Evolutionary conservation across 2,797 vertebrate species (phyloP), one percentile per base, ranked within the genome.

Genomic region (Betta splendens): DNA sequence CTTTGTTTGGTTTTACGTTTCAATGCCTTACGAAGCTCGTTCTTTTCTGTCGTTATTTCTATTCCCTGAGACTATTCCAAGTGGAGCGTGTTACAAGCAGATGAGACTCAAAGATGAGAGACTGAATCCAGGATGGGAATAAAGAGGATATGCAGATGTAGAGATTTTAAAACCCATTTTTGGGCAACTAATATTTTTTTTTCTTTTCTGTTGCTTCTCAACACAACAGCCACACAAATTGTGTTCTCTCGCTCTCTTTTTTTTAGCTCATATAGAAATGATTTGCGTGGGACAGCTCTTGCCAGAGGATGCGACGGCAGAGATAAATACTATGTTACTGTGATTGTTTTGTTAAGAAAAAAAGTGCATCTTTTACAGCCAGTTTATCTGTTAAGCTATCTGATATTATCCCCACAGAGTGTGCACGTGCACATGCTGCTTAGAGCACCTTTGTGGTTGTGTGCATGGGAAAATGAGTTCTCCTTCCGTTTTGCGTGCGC

Each of bases 311-410:
- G 73, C 87, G 72, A 85, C 61, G 84, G 78, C 80, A 72, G 85
- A 89, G 81, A 91, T 89, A 83, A 88, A 91, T 79, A 89, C 89
- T 89, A 87, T 75, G 84, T 90, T 92, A 89, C 88, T 92, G 91
- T 91, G 90, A 91, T 91, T 91, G 89, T 91, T 93, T 92, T 89
- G 85, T 90, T 92, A 86, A 88, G 79, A 89, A 83, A 84, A 75
- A 86, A 91, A 90, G 88, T 92, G 89, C 89, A 90, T 93, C 81
- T 93, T 92, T 93, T 90, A 86, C 84, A 86, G 89, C 83, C 85
- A 89, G 89, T 87, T 86, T 87, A 89, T 91, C 87, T 87, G 87
- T 92, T 85, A 79, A 84, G 76, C 85, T 89, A 87, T 87, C 81
- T 67, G 72, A 88, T 91, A 77, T 84, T 84, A 91, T 87, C 84